These are phyloP conservation scores for Apistogramma diplotaenia DNA, from an alignment of 2,113 vertebrate genomes.

Conservation along the genomic window DNA sequence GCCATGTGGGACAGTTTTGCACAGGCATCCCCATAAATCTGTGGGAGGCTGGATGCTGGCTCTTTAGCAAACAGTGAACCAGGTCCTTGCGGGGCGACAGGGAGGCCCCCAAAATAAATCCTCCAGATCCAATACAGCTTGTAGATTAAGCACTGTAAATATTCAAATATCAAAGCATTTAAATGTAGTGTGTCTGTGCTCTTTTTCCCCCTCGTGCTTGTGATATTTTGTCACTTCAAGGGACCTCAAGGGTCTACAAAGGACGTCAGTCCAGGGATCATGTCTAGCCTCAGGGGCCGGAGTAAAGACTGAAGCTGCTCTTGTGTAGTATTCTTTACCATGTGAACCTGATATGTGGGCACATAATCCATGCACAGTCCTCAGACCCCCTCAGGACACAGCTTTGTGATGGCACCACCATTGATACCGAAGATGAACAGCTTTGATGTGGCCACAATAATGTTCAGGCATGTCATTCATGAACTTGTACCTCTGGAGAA, in stretches of 20 bases:
- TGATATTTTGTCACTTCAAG: conserved; percentile 67
- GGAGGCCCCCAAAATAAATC: conserved; percentile 31
- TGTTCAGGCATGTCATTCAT: conserved; percentile 73
- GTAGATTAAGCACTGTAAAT: neutral
- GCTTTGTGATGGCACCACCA: conserved; percentile 73
- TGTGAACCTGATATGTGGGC: conserved; percentile 71
- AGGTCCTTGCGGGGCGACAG: conserved; percentile 59
- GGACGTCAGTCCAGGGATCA: conserved; percentile 67
- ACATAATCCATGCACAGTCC: conserved; percentile 75
- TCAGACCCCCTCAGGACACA: conserved; percentile 65
- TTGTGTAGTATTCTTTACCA: conserved; percentile 78
- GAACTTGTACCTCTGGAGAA: conserved; percentile 60
- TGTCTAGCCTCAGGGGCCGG: conserved; percentile 70
- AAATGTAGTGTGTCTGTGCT: neutral
- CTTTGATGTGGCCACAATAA: conserved; percentile 77
- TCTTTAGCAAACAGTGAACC: conserved; percentile 62
- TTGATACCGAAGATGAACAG: conserved; percentile 69
- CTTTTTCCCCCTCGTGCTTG: neutral
- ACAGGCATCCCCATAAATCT: conserved; percentile 77
- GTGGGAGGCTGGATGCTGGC: conserved; percentile 67
- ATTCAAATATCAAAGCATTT: neutral
- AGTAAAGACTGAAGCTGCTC: conserved; percentile 61
- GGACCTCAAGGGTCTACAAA: conserved; percentile 63
- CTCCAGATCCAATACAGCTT: conserved; percentile 11
- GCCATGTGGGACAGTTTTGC: conserved; percentile 80